Conservation (phyloP, 2,113 vertebrate species). For the Oxyruncus cristatus region DNA sequence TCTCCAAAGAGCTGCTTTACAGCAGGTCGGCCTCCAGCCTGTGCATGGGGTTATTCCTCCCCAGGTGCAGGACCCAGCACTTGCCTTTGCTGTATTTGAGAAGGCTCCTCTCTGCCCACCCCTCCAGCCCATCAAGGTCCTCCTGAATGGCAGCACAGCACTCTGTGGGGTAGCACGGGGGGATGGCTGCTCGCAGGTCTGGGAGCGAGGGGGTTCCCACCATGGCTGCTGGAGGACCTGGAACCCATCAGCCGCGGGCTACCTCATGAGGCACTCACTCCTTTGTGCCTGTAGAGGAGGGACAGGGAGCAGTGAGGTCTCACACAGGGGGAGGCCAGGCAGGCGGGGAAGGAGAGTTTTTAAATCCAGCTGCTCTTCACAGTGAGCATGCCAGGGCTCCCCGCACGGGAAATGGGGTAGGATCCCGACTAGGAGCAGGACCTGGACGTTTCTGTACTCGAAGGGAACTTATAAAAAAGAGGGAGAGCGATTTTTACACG, state of each 20-base stretch:
- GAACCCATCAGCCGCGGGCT: fast-evolving
- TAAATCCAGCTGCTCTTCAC: background rate
- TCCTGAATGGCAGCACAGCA: background rate
- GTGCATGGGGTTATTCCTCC: background rate
- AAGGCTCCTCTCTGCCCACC: background rate
- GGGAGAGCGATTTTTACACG: background rate
- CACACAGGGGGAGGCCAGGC: too few species aligned
- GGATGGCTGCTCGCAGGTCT: background rate
- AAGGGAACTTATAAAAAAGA: background rate
- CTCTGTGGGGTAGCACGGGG: background rate
- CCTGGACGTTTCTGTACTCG: background rate
- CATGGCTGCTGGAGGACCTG: background rate
- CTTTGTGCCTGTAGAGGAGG: background rate
- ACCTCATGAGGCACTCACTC: background rate
- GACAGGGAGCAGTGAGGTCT: background rate
- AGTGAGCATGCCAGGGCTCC: background rate
- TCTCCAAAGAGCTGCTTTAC: background rate
- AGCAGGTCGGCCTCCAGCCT: background rate
- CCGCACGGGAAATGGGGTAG: fast-evolving
- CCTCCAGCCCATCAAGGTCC: background rate
- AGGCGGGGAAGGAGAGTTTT: too few species aligned
- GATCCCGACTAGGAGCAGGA: background rate
- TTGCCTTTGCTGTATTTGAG: background rate
- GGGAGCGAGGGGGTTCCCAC: background rate
- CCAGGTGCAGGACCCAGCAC: too few species aligned